Base-by-base conservation (phyloP, 2,888 invertebrate species). In the Dusona sp. region DNA sequence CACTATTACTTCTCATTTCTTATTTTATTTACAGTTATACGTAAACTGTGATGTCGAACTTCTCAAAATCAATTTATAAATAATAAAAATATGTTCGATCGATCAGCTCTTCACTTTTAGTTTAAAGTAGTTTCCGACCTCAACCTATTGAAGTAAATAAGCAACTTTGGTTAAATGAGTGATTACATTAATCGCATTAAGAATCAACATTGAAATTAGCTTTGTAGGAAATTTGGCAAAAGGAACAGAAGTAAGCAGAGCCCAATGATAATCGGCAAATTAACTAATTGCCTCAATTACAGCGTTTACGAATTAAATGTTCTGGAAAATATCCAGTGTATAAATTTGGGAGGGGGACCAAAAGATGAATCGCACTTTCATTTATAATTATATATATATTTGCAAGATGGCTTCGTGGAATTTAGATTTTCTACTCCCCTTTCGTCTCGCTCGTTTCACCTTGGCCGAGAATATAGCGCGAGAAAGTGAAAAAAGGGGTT, bases 401-500 rank as follows among this genome's bases (percentile, higher is more conserved):
- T 8, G 51, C 48, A 42, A 73, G 72, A 83, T 42, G 48, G 67
- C 51, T 67, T 48, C 38, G 61, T 16, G 77, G 85, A 79, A 85
- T 82, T 85, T 85, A 64, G 85, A 51, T 33, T 70, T 70, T 19
- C 1, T 22, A 22, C 25, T 36, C 48, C 36, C 13, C 19, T 33
- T 65, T n/a, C 22, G 9, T 36, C 22, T 45, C 25, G 61, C 19
- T 51, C 33, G 87, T 88, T 90, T 88, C 89, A 86, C 88, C 87
- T 83, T 80, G 85, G 87, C 83, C 87, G 83, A 83, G 88, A 78
- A 85, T 57, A 36, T 38, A 73, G 51, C 61, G 81, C 86, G 82
- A 83, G 83, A 74, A 85, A 86, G 81, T 78, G 77, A 72, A 85
- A 42, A 86, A 86, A 86, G 77, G 86, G 86, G 75, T 86, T 87